Evolutionary conservation across 1,140 invertebrate species (phyloP).

Genomic region (Neodiprion fabricii): DNA sequence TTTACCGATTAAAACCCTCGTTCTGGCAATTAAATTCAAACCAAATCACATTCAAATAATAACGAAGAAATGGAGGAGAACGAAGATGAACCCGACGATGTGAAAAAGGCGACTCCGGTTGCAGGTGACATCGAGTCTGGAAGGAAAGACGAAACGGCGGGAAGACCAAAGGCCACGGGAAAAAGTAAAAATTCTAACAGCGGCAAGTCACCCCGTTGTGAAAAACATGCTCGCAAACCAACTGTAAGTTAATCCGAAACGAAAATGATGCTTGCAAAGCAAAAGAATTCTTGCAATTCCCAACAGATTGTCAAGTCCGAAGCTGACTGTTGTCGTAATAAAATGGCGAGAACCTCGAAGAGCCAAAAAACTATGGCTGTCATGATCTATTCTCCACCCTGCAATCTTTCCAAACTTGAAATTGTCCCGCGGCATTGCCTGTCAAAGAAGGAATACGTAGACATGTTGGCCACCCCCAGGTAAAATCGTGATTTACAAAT

Average conservation of each 20-base stretch:
- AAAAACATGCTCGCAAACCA: not conserved
- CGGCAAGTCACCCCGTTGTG: not conserved
- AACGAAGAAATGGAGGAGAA: slow-evolving; percentile 36
- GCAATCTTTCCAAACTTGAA: slow-evolving; percentile 33
- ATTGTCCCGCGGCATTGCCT: slow-evolving; percentile 43
- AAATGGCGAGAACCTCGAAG: not conserved
- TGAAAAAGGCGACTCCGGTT: slow-evolving; percentile 38
- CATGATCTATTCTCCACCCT: slow-evolving; percentile 36
- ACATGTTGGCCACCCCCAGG: slow-evolving; percentile 45
- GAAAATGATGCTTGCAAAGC: too few species aligned
- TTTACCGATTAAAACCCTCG: too few species aligned
- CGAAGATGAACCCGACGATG: slow-evolving; percentile 43
- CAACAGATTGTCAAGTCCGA: not conserved
- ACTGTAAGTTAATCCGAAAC: too few species aligned
- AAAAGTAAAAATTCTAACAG: not conserved
- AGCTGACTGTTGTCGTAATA: not conserved
- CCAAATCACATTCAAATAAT: too few species aligned
- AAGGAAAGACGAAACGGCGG: slow-evolving; percentile 11
- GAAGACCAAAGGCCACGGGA: not conserved
- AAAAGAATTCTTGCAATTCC: not conserved
- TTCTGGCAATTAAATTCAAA: too few species aligned
- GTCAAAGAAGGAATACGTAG: slow-evolving; percentile 41
- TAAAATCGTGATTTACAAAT: slow-evolving; percentile 19
- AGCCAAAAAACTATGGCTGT: slow-evolving; percentile 32
- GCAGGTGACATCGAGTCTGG: slow-evolving; percentile 41